phyloP scores from a whole-genome alignment of 2,797 vertebrate genomes.

The Carcharodon carcharias region DNA sequence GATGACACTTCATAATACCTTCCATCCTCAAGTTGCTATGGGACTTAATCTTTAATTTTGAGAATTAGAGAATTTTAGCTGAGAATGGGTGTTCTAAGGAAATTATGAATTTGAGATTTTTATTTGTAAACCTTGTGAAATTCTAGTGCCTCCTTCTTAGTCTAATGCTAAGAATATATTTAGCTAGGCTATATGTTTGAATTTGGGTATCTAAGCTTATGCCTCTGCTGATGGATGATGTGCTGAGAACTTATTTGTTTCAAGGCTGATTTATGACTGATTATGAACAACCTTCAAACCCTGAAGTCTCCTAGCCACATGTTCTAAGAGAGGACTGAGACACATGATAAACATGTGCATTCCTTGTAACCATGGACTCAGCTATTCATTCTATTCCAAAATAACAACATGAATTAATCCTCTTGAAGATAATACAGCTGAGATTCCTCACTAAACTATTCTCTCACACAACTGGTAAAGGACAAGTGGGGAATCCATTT shows the following conservation, averaged over 20 bases:
- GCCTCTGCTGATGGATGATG: background rate
- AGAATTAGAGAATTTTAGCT: background rate
- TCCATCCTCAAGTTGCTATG: background rate
- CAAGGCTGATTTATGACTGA: background rate
- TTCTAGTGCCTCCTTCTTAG: background rate
- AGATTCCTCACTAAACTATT: background rate
- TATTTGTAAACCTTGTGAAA: constrained; percentile 3
- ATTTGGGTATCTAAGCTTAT: background rate
- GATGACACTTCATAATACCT: background rate
- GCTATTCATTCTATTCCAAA: background rate
- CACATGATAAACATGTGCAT: background rate
- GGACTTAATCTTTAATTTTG: background rate
- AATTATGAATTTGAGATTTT: background rate
- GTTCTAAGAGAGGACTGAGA: background rate
- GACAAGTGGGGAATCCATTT: background rate
- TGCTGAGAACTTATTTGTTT: background rate
- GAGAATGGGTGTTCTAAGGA: background rate
- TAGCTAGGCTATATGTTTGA: background rate
- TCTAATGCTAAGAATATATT: background rate
- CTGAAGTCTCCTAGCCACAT: background rate
- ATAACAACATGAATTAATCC: background rate
- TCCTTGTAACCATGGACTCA: background rate
- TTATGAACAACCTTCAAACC: background rate
- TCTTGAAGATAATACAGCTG: background rate
- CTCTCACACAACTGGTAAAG: background rate